Evolutionary conservation across 2,888 invertebrate genomes (phyloP), one percentile per base, ranked within the genome.

Genomic region (Agonopterix alstromeriana): DNA sequence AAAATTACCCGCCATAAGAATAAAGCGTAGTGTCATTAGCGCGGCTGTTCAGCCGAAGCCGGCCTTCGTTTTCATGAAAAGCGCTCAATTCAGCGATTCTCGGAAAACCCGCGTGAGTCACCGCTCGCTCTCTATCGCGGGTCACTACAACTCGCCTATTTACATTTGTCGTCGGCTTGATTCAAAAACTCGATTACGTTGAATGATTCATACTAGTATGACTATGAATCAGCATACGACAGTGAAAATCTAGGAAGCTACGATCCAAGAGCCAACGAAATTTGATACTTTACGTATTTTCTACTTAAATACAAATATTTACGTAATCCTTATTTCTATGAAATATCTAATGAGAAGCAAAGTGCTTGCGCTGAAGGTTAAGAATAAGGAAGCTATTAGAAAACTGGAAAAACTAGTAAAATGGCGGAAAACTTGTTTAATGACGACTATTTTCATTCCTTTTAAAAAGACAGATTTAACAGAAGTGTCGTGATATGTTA

Each of bases 41-140:
- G 59, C 58, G 55, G 48, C 53, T 61, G 56, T 54, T 54, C 60
- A 63, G 61, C 55, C 67, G 67, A 52, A 68, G 64, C 55, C 78
- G 79, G 79, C 81, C 82, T 85, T 82, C 78, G 66, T 82, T 83
- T 83, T 86, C 83, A 80, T 70, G 85, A 86, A 88, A 87, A 88
- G 70, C 73, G 70, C 67, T 73, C 70, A 68, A 70, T 68, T 73
- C 74, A 62, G 70, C 60, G 58, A 67, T 86, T 88, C 88, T 85
- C 73, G 88, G 88, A 87, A 88, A 87, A 87, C 85, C 88, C 88
- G 84, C 61, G 71, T 87, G 88, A 88, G 61, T 88, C 87, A 86
- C 68, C 70, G 65, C 68, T 67, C 77, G 72, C 75, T 77, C 80
- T 81, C 77, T 79, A 80, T 72, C 78, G 78, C 77, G 73, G 82